phyloP scores from a whole-genome alignment of 2,888 invertebrate genomes.

The Tipula confusa region DNA sequence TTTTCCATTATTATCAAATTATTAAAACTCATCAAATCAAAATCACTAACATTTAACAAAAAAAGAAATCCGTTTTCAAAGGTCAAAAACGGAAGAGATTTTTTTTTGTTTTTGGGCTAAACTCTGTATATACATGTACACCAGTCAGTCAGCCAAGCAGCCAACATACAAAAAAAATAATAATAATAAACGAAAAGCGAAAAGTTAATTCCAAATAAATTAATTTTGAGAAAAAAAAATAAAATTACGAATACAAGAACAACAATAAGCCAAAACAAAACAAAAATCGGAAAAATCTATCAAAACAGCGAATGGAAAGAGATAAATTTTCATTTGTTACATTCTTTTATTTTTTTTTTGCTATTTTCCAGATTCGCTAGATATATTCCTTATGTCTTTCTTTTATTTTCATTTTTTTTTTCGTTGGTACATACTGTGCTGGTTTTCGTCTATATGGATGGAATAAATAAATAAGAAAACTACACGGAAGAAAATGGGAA shows the following conservation, averaged over 20 bases:
- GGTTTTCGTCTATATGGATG: not conserved
- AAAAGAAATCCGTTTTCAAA: not conserved
- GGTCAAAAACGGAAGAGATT: not conserved
- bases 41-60: not conserved
- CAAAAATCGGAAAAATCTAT: not conserved
- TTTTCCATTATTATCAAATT: conserved; percentile 13
- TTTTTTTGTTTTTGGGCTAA: not conserved
- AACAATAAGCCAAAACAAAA: not conserved
- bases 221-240: not conserved
- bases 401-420: not conserved
- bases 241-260: not conserved
- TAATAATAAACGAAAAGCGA: not conserved
- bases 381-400: not conserved
- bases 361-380: conserved; percentile 12
- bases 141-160: not conserved
- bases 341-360: not conserved
- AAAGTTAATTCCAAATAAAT: conserved; percentile 25
- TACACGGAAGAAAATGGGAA: too few relatives aligned
- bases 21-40: conserved; percentile 12
- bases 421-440: not conserved
- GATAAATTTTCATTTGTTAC: conserved; percentile 12
- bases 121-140: not conserved
- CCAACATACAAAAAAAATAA: not conserved
- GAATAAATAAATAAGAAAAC: not conserved
- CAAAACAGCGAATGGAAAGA: not conserved